phyloP scores from a whole-genome alignment of 2,113 vertebrate genomes.

The Tauraco erythrolophus region DNA sequence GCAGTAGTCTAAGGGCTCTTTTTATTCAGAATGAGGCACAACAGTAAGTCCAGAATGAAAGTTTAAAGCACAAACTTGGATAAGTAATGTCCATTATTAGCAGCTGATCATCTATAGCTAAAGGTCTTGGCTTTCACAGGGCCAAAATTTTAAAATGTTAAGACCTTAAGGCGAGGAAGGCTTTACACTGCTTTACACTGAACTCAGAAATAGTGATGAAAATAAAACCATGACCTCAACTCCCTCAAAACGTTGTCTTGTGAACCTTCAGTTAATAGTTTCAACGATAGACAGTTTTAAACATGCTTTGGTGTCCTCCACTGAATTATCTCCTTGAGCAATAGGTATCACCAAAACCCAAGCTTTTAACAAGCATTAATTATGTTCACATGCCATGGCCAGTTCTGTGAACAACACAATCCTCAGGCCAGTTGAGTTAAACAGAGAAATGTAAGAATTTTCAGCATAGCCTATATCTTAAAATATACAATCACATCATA shows the following conservation, averaged over 20 bases:
- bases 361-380: not conserved
- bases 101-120: not conserved
- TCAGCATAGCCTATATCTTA: not conserved
- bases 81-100: not conserved
- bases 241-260: not conserved
- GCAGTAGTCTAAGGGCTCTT: not conserved
- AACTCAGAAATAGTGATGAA: not conserved
- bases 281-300: not conserved
- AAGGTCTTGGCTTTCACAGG: not conserved
- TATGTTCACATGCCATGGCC: not conserved
- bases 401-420: not conserved
- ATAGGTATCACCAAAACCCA: not conserved
- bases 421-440: not conserved
- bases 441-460: not conserved
- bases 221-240: not conserved
- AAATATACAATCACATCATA: not conserved
- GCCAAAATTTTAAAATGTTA: not conserved
- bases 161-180: not conserved
- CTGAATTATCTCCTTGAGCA: not conserved
- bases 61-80: not conserved
- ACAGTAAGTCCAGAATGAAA: not conserved
- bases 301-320: not conserved
- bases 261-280: not conserved
- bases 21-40: not conserved
- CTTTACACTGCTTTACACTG: not conserved